A percentile compares a stretch with the other conserved stretches of the same genome.
Evolutionary conservation across 2,797 vertebrate genomes (phyloP).

Genomic region (Ctenopoma multispine): DNA sequence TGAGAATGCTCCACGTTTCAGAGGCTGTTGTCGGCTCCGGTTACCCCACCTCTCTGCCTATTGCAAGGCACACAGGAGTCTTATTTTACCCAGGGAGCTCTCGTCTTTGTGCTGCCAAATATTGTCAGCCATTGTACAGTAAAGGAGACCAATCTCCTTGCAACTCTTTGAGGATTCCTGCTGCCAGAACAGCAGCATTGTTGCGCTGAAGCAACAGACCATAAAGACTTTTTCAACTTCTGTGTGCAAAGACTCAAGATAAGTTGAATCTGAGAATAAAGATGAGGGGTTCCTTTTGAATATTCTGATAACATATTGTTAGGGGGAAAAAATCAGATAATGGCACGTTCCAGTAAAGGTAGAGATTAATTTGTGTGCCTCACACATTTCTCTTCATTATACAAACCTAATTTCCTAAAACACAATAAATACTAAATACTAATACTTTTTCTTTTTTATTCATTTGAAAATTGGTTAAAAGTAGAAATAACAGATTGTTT

Average conservation of each 20-base stretch:
- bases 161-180: slow-evolving; percentile 49
- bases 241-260: background rate
- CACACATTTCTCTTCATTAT: too few relatives aligned
- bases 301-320: too few relatives aligned
- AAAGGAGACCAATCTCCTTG: slow-evolving; percentile 50
- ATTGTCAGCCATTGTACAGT: slow-evolving; percentile 53
- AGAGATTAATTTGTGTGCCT: too few relatives aligned
- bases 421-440: too few relatives aligned
- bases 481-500: too few relatives aligned
- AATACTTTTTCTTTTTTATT: too few relatives aligned
- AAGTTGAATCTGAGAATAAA: background rate
- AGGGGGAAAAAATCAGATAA: too few relatives aligned
- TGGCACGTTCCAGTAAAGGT: too few relatives aligned
- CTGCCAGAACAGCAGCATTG: slow-evolving; percentile 22
- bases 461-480: too few relatives aligned
- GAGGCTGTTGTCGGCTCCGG: slow-evolving; percentile 60
- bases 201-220: slow-evolving; percentile 21
- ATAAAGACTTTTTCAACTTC: slow-evolving; percentile 7
- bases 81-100: slow-evolving; percentile 72
- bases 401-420: too few relatives aligned
- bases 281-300: too few relatives aligned
- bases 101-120: slow-evolving; percentile 68
- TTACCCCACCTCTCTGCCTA: slow-evolving; percentile 67
- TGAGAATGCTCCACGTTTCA: slow-evolving; percentile 74
- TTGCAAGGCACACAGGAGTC: slow-evolving; percentile 74